Percentiles rank a stretch among this genome's conserved stretches.
These are phyloP conservation scores for Diarsia brunnea DNA, from an alignment of 2,888 invertebrate species.

Conservation along the genomic window DNA sequence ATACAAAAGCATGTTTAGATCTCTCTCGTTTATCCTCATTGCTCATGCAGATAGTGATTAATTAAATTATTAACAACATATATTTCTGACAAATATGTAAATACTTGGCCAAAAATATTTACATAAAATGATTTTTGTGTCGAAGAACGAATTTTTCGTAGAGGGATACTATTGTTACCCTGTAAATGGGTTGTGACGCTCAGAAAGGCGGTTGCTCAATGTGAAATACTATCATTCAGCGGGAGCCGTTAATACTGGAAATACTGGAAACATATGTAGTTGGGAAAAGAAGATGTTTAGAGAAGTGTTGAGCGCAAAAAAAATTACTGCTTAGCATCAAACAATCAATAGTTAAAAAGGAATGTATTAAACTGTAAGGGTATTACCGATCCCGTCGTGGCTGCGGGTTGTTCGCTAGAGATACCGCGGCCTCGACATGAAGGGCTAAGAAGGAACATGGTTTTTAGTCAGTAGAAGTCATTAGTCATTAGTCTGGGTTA, in stretches of 20 bases:
- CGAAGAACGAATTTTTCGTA: not conserved
- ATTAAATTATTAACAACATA: not conserved
- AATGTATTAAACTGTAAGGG: not conserved
- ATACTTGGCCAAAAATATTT: not conserved
- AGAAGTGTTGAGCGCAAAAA: not conserved
- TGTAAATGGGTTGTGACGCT: not conserved
- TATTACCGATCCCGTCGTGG: too few species aligned
- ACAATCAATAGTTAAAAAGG: not conserved
- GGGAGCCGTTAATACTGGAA: not conserved
- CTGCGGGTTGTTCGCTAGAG: too few species aligned
- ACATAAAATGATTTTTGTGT: not conserved
- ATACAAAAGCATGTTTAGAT: conserved; percentile 32
- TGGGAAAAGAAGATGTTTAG: not conserved
- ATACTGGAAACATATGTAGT: not conserved
- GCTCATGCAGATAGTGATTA: not conserved
- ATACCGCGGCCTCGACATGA: too few species aligned
- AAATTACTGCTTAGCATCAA: not conserved
- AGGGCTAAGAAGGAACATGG: too few species aligned
- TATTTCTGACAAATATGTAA: not conserved
- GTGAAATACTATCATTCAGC: not conserved
- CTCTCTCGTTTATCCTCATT: conserved; percentile 21
- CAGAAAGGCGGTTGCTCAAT: not conserved
- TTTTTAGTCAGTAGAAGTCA: too few species aligned
- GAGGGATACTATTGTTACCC: not conserved
- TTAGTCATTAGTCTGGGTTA: too few species aligned